Percentiles rank a stretch among this genome's conserved stretches.
Evolutionary conservation across 2,888 invertebrate genomes (phyloP).

Genomic region (Drosophila nr. perissopoda): DNA sequence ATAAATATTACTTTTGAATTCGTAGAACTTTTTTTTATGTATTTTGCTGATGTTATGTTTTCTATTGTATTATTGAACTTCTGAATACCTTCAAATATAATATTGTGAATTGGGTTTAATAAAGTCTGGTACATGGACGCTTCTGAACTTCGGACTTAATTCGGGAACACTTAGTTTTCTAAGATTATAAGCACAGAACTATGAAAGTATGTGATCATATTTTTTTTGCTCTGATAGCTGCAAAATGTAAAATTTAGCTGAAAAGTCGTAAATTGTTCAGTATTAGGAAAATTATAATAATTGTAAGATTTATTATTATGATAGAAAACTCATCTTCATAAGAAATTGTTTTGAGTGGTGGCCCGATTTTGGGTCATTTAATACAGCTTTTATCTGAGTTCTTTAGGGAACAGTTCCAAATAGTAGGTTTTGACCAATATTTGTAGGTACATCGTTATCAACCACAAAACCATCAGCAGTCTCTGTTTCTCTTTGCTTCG

Average conservation of each 20-base stretch:
- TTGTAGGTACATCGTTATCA: conserved; percentile 6
- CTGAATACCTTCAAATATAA: neutral
- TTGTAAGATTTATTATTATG: neutral
- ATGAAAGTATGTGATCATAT: rapidly evolving
- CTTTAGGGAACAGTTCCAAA: neutral
- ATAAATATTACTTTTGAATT: neutral
- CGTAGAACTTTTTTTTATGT: neutral
- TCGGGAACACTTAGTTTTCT: neutral
- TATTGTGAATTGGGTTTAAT: neutral
- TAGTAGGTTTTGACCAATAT: conserved; percentile 4
- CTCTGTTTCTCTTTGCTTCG: conserved; percentile 3
- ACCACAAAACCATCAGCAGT: conserved; percentile 8
- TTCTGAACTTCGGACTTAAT: neutral
- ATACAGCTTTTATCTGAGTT: neutral
- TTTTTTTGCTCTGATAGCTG: neutral
- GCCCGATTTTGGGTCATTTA: neutral
- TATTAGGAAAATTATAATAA: neutral
- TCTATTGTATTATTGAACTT: neutral
- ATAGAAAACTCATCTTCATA: neutral
- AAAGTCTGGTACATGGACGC: neutral
- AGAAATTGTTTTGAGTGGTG: neutral
- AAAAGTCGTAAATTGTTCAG: neutral
- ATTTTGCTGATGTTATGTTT: neutral
- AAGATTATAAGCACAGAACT: neutral
- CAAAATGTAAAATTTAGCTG: neutral